These are phyloP conservation scores for Stomatorhinus walkeri DNA, from an alignment of 2,797 vertebrate genomes.

Conservation along the genomic window DNA sequence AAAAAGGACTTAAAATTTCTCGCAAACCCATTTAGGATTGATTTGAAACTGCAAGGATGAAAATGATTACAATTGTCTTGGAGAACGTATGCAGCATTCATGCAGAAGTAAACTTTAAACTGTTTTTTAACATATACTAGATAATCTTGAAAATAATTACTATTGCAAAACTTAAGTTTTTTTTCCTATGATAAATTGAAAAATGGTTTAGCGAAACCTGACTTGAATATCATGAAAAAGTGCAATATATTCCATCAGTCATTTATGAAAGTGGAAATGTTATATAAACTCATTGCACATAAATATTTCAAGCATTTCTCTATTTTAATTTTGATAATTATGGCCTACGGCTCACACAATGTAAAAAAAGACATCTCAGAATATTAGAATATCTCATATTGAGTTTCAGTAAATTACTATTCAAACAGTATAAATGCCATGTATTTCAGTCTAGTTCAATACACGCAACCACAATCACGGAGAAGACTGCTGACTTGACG, in stretches of 20 bases:
- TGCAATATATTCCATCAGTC: too few relatives aligned
- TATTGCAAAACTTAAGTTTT: too few relatives aligned
- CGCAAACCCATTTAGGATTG: neutral
- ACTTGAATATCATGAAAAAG: too few relatives aligned
- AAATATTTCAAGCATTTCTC: too few relatives aligned
- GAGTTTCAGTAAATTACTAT: neutral
- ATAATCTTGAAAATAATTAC: neutral
- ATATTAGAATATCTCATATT: neutral
- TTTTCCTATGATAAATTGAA: too few relatives aligned
- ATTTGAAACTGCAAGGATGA: neutral
- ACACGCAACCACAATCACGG: neutral
- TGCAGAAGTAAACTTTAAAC: neutral
- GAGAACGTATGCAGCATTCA: too few relatives aligned
- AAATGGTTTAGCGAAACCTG: too few relatives aligned
- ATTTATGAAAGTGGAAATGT: too few relatives aligned
- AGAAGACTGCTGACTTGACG: neutral
- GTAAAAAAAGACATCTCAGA: too few relatives aligned
- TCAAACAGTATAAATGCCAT: neutral
- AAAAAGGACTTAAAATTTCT: neutral
- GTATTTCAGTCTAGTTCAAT: neutral
- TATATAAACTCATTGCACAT: too few relatives aligned
- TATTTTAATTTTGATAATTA: too few relatives aligned
- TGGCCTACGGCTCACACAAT: too few relatives aligned
- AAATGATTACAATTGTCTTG: neutral
- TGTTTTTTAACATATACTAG: neutral